A percentile compares a stretch with the other conserved stretches of the same genome.
These are phyloP conservation scores for Mystacornis crossleyi DNA, from an alignment of 2,113 vertebrate species.

Conservation along the genomic window DNA sequence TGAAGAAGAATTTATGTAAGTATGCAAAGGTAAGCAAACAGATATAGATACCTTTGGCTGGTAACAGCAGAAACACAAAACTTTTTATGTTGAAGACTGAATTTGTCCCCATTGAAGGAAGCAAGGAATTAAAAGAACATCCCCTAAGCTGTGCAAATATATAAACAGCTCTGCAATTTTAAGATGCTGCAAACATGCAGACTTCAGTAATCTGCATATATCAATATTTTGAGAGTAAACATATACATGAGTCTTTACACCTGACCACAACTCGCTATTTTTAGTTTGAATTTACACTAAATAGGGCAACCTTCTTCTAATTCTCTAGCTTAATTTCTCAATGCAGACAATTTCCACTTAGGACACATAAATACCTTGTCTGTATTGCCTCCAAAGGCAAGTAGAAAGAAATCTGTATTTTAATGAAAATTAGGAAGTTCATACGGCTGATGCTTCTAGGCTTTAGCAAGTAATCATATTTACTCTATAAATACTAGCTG, in stretches of 20 bases:
- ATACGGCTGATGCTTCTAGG: neutral
- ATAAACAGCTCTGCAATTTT: neutral
- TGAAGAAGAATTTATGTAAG: neutral
- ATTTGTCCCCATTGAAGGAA: neutral
- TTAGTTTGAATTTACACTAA: neutral
- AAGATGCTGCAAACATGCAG: fast-evolving
- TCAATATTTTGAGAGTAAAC: neutral
- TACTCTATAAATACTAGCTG: slow-evolving; percentile 14
- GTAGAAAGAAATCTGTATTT: neutral
- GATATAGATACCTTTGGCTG: neutral
- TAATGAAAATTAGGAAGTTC: neutral
- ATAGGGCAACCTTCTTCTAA: neutral
- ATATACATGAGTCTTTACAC: neutral
- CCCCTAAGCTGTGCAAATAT: neutral
- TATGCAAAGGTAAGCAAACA: neutral
- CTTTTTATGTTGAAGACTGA: neutral
- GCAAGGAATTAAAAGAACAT: neutral
- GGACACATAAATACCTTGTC: neutral
- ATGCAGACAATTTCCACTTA: neutral
- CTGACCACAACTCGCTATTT: neutral
- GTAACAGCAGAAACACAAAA: neutral
- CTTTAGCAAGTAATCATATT: neutral
- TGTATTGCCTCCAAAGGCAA: neutral
- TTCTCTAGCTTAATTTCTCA: neutral
- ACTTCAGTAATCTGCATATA: neutral